These are phyloP conservation scores for Drosophila setifemur DNA, from an alignment of 1,140 invertebrate species.

Conservation along the genomic window DNA sequence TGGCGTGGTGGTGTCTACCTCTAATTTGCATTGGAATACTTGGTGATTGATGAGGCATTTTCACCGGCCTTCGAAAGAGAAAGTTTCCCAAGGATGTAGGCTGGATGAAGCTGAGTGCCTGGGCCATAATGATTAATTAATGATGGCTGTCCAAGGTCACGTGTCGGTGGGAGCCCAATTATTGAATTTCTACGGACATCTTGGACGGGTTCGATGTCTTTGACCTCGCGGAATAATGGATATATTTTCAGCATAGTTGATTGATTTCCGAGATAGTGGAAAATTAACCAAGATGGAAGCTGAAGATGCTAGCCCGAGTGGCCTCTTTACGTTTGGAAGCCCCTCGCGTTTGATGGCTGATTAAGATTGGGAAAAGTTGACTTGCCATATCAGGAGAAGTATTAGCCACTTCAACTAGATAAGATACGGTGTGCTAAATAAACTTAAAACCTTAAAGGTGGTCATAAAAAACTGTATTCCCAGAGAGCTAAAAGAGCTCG, in stretches of 20 bases:
- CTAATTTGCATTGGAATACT: conserved; percentile 29
- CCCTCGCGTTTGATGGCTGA: neutral
- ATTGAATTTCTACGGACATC: conserved; percentile 2
- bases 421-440: conserved; percentile 30
- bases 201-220: conserved; percentile 44
- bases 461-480: no score
- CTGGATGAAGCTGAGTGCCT: neutral
- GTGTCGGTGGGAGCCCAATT: neutral
- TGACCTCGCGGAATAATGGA: conserved; percentile 33
- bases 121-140: conserved; percentile 32
- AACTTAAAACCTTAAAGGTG: no score
- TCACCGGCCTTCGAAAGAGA: conserved; percentile 35
- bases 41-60: conserved; percentile 3
- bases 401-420: conserved; percentile 14
- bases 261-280: conserved; percentile 25
- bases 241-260: conserved; percentile 20
- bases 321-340: neutral
- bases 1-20: neutral
- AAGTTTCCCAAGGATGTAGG: conserved; percentile 43
- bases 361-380: conserved; percentile 2
- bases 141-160: conserved; percentile 15
- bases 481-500: neutral
- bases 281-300: conserved; percentile 36
- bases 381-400: conserved; percentile 3
- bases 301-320: conserved; percentile 6